These are phyloP conservation scores for Zaprionus tsacasi DNA, from an alignment of 1,140 invertebrate species.

Conservation along the genomic window DNA sequence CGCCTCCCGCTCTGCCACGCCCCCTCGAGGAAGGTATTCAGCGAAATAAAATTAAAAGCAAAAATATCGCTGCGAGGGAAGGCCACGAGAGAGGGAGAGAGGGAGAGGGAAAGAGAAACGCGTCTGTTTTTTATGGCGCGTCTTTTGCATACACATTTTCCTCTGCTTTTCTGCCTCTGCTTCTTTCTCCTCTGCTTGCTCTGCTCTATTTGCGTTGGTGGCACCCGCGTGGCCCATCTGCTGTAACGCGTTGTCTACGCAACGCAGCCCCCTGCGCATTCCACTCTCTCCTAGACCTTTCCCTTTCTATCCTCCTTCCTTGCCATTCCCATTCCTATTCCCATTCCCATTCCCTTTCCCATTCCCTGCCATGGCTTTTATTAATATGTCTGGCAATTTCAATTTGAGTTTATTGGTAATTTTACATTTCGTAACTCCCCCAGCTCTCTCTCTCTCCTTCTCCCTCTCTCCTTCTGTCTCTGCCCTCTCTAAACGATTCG, in stretches of 20 bases:
- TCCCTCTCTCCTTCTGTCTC: not conserved
- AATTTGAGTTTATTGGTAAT: conserved; percentile 83
- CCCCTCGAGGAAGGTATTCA: conserved; percentile 13
- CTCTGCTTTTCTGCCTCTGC: conserved; percentile 7
- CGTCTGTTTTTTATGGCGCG: conserved; percentile 41
- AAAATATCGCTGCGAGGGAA: conserved; percentile 16
- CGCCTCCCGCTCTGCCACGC: not conserved
- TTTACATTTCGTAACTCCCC: conserved; percentile 63
- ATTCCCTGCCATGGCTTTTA: conserved; percentile 54
- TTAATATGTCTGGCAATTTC: conserved; percentile 83
- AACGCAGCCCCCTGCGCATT: conserved; percentile 10
- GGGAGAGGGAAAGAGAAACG: conserved; percentile 7
- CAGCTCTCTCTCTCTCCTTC: not conserved
- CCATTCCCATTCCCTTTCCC: not conserved
- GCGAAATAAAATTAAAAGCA: conserved; percentile 39
- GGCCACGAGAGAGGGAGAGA: not conserved
- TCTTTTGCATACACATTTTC: conserved; percentile 27
- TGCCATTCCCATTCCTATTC: not conserved
- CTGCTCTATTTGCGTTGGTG: conserved; percentile 39
- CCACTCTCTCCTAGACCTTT: not conserved
- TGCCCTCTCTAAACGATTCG: conserved; percentile 10
- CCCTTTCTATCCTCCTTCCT: not conserved
- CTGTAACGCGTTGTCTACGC: conserved; percentile 58
- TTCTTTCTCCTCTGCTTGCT: conserved; percentile 4
- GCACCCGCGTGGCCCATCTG: conserved; percentile 63